These are phyloP conservation scores for Hoplostethus mediterraneus DNA, from an alignment of 2,797 vertebrate species.

Conservation along the genomic window DNA sequence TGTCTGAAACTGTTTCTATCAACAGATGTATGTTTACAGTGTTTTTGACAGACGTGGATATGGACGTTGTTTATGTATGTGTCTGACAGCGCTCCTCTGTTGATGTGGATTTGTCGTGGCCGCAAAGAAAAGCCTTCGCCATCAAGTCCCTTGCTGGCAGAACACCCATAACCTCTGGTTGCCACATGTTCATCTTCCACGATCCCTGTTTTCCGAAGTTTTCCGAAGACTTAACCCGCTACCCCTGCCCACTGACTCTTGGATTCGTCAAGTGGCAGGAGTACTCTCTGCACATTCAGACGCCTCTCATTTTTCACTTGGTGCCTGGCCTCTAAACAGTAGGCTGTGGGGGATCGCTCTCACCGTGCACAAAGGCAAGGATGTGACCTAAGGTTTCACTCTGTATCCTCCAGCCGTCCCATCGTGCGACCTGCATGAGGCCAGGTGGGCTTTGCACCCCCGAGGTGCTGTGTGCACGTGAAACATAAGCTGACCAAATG, in stretches of 20 bases:
- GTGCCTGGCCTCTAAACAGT: slow-evolving; percentile 9
- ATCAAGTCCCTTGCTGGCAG: slow-evolving; percentile 58
- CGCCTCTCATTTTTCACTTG: slow-evolving; percentile 18
- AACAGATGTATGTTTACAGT: slow-evolving; percentile 27
- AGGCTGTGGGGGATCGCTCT: background rate
- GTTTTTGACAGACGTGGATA: slow-evolving; percentile 37
- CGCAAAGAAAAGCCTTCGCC: slow-evolving; percentile 50
- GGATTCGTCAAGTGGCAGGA: slow-evolving; percentile 34
- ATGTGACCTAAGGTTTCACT: background rate
- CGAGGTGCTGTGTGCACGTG: slow-evolving; percentile 4
- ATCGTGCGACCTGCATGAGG: slow-evolving; percentile 43
- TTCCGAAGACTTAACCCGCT: slow-evolving; percentile 35
- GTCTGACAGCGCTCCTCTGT: slow-evolving; percentile 54
- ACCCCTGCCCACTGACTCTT: slow-evolving; percentile 10
- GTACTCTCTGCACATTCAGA: slow-evolving; percentile 2
- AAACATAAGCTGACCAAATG: slow-evolving; percentile 52
- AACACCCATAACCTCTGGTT: slow-evolving; percentile 65
- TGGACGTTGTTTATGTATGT: slow-evolving; percentile 64
- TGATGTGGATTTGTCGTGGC: slow-evolving; percentile 66
- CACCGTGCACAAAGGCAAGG: background rate
- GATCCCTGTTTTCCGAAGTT: slow-evolving; percentile 51
- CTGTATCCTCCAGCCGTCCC: slow-evolving; percentile 21
- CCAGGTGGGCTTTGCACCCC: slow-evolving; percentile 65
- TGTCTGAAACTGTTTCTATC: slow-evolving; percentile 49
- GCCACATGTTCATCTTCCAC: slow-evolving; percentile 70